phyloP scores from a whole-genome alignment of 2,797 vertebrate genomes.

The Leuciscus waleckii region DNA sequence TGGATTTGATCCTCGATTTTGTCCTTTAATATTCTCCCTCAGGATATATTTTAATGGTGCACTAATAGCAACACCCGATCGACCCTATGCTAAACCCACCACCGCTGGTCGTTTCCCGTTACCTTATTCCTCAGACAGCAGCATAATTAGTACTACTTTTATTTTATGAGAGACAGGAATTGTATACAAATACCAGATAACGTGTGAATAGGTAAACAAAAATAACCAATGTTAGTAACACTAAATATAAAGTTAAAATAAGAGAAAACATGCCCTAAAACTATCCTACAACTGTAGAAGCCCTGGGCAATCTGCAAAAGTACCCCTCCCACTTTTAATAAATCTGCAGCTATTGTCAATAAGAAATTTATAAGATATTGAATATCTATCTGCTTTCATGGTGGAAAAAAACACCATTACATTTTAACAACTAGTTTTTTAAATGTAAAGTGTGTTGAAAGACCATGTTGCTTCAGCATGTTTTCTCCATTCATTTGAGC shows the following conservation, averaged over 20 bases:
- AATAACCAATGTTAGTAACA: not conserved
- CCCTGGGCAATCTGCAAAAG: not conserved
- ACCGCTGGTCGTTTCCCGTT: not conserved
- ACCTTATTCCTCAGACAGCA: not conserved
- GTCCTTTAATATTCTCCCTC: slow-evolving; percentile 50
- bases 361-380: slow-evolving; percentile 11
- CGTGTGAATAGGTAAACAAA: not conserved
- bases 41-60: slow-evolving; percentile 41
- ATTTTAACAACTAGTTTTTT: slow-evolving; percentile 30
- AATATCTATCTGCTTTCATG: slow-evolving; percentile 13
- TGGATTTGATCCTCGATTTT: slow-evolving; percentile 31
- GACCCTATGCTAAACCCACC: not conserved
- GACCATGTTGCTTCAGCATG: slow-evolving; percentile 12
- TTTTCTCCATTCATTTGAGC: slow-evolving; percentile 23
- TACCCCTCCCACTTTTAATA: not conserved
- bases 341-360: not conserved
- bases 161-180: not conserved
- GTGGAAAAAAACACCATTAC: not conserved
- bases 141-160: not conserved
- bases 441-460: slow-evolving; percentile 2
- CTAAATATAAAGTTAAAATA: not conserved
- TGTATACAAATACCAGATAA: not conserved
- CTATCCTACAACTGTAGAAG: not conserved
- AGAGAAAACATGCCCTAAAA: not conserved
- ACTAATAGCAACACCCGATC: slow-evolving; percentile 16